phyloP scores from a whole-genome alignment of 2,797 vertebrate genomes.

The Sebastes steindachneri region DNA sequence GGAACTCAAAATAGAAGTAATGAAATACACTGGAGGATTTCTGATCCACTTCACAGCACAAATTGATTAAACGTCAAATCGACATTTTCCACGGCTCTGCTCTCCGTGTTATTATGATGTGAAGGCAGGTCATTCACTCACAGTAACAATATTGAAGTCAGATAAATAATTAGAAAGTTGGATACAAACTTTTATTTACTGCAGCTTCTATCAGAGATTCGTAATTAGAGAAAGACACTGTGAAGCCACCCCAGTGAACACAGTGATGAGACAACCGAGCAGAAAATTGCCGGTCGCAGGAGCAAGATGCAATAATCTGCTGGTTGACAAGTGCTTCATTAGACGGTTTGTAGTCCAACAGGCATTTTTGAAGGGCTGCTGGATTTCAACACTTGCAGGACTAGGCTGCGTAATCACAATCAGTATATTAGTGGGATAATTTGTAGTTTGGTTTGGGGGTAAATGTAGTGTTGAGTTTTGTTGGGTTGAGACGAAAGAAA shows the following conservation, averaged over 20 bases:
- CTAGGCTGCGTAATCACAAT: background rate
- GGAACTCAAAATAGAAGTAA: slow-evolving; percentile 25
- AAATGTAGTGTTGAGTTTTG: background rate
- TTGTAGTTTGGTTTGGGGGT: background rate
- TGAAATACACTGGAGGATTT: slow-evolving; percentile 20
- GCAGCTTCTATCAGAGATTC: slow-evolving; percentile 30
- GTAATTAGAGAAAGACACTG: slow-evolving; percentile 46
- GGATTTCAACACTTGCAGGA: background rate
- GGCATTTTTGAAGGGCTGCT: background rate
- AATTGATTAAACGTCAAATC: slow-evolving; percentile 50
- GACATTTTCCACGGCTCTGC: slow-evolving; percentile 37
- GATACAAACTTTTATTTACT: slow-evolving; percentile 61
- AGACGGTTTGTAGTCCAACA: slow-evolving; percentile 25
- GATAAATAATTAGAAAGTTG: slow-evolving; percentile 68
- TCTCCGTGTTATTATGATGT: slow-evolving; percentile 25
- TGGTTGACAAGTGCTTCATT: slow-evolving; percentile 53
- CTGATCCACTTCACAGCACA: slow-evolving; percentile 52
- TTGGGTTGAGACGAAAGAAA: background rate
- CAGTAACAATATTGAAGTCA: slow-evolving; percentile 43
- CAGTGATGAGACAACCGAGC: slow-evolving; percentile 54
- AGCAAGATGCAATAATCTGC: slow-evolving; percentile 49
- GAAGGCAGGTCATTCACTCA: slow-evolving; percentile 41
- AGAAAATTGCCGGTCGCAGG: slow-evolving; percentile 56
- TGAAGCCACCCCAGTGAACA: slow-evolving; percentile 52
- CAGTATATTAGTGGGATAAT: background rate